Evolutionary conservation across 1,140 invertebrate genomes (phyloP).

Genomic region (Drosophila subpulchrella): DNA sequence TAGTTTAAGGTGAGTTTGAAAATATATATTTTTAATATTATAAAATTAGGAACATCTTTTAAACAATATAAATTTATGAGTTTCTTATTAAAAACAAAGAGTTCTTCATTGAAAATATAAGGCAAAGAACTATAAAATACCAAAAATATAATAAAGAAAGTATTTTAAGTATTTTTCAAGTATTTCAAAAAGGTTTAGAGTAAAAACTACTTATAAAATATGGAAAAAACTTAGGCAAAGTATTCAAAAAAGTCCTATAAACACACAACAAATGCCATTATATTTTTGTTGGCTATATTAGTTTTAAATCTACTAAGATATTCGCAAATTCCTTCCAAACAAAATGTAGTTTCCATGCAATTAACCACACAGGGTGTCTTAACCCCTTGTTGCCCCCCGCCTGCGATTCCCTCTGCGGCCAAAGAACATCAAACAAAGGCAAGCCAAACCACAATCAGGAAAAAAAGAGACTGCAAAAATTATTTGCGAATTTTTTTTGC

Average conservation of each 20-base stretch:
- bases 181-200: too few species aligned
- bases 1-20: slow-evolving; percentile 83
- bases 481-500: slow-evolving; percentile 40
- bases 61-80: too few species aligned
- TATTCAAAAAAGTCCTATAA: too few species aligned
- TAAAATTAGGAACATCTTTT: too few species aligned
- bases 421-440: slow-evolving; percentile 29
- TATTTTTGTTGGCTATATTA: background rate
- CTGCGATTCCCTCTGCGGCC: background rate
- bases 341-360: slow-evolving; percentile 15
- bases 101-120: too few species aligned
- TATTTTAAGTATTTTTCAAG: too few species aligned
- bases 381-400: background rate
- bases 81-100: too few species aligned
- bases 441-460: slow-evolving; percentile 28
- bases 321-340: background rate
- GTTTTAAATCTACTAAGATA: background rate
- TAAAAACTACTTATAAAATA: background rate
- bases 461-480: slow-evolving; percentile 38
- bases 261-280: background rate
- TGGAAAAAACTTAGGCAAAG: background rate
- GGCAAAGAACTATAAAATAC: too few species aligned
- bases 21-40: too few species aligned
- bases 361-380: slow-evolving; percentile 12
- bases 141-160: too few species aligned